Evolutionary conservation across 2,888 invertebrate genomes (phyloP), one percentile per base, ranked within the genome.

Genomic region (Dicycla oo): DNA sequence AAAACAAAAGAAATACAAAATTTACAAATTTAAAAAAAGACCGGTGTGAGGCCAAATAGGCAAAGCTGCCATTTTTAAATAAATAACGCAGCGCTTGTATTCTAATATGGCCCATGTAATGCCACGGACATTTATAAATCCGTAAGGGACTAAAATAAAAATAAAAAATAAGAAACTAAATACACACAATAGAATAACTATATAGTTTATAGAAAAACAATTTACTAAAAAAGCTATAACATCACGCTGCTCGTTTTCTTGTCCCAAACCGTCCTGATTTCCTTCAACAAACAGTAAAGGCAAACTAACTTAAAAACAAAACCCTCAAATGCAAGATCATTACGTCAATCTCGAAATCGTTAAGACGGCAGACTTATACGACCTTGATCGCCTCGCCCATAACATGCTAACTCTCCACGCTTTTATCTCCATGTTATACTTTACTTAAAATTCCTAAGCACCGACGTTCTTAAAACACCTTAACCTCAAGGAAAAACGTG

Each of bases 401-500:
- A 69, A 82, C 30, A 68, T 54, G 40, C 26, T 62, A 79, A 23
- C 40, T 66, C 54, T 47, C n/a, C 26, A 64, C 54, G 40, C 69
- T 82, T 77, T 82, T 69, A 83, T 63, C 58, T 73, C 23, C 26
- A 69, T 78, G 34, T 82, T 58, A 68, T 78, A 34, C 40, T 63
- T 66, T 73, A 61, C 74, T 80, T 60, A 72, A 83, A 75, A 75
- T 61, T 64, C 63, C 26, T 58, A 68, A 83, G 72, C 53, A 53
- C 34, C 60, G 20, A 49, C 58, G 47, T 70, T 40, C 64, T 69
- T 69, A 62, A 56, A 72, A 80, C 75, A 83, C 80, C 75, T 83
- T 72, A 71, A 69, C 81, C 71, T 75, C 45, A 30, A 56, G 53
- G 60, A 83, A 83, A 81, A 83, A 81, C 73, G 62, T 70, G 81